Evolutionary conservation across 2,113 vertebrate genomes (phyloP), one percentile per base, ranked within the genome.

Genomic region (Toxotes jaculatrix): DNA sequence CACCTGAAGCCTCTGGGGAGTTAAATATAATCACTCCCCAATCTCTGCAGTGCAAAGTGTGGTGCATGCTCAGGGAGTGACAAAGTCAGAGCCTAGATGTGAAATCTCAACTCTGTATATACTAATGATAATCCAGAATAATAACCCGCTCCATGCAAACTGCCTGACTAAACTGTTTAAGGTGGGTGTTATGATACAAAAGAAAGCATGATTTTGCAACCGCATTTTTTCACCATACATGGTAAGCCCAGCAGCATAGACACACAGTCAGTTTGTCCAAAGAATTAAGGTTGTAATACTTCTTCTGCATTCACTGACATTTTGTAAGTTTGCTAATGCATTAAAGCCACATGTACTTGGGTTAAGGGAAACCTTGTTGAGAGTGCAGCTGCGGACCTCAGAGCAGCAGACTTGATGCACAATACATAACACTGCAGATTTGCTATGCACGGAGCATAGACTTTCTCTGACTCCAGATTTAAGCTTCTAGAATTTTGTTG

Each of bases 61-160:
- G 32, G 36, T 17, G 0, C 19, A 49, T 23, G 21, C 21, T 40
- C 14, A 27, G 16, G 57, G 34, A 63, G 40, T 17, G 59, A 68
- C n/a, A 60, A 61, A 17, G 34, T 78, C 40, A 40, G 21, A 77
- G 34, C 19, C 21, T 23, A 10, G 38, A 21, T 60, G 40, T 11
- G 32, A 80, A 80, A 65, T 71, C 47, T 73, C 40, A 31, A 38
- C 51, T 10, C 57, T 38, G 49, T 12, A 70, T n/a, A 42, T 69
- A 5, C 43, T 74, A n/a, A n/a, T 62, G n/a, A 38, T 21, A n/a
- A 63, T 38, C 36, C 6, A 27, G 27, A 27, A 3, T 40, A 55
- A 23, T 70, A 43, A 71, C 40, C 14, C 36, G 6, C 43, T 36
- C 47, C 51, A 36, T 27, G 38, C n/a, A 27, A 65, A 42, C 45